A percentile compares a stretch with the other conserved stretches of the same genome.
Evolutionary conservation across 2,113 vertebrate genomes (phyloP).

Genomic region (Vireo altiloquus): DNA sequence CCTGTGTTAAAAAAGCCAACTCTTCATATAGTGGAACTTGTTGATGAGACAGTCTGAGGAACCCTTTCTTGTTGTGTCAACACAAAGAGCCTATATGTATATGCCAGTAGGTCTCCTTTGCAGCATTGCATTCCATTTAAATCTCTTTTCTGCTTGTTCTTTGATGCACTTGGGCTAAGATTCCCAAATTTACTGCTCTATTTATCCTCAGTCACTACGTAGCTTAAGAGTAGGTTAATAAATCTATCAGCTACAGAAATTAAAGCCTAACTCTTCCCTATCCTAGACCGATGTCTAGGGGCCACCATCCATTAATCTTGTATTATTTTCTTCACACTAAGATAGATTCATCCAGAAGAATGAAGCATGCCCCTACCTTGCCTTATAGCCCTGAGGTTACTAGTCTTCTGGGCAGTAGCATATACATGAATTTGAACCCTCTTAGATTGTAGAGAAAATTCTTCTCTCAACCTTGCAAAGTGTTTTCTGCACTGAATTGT

Average conservation of each 20-base stretch:
- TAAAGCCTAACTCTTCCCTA: not conserved
- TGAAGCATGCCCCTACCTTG: not conserved
- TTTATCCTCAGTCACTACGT: not conserved
- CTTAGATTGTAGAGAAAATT: not conserved
- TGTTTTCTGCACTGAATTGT: not conserved
- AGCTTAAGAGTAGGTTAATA: not conserved
- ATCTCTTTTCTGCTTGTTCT: not conserved
- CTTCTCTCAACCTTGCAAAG: not conserved
- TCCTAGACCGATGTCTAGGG: accelerated
- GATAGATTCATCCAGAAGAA: not conserved
- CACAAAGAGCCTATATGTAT: not conserved
- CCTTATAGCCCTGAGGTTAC: not conserved
- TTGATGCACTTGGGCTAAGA: not conserved
- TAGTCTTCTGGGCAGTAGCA: not conserved
- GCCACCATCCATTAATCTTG: not conserved
- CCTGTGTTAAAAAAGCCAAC: not conserved
- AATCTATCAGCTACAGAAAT: not conserved
- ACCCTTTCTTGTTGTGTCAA: not conserved
- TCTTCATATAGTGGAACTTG: not conserved
- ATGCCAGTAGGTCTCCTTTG: accelerated
- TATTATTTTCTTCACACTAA: not conserved
- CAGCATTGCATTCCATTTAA: not conserved
- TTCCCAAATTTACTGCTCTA: not conserved
- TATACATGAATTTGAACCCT: not conserved
- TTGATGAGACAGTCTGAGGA: not conserved